Base-by-base conservation (phyloP, 2,888 invertebrate genomes). In the Apodemia hepburni region DNA sequence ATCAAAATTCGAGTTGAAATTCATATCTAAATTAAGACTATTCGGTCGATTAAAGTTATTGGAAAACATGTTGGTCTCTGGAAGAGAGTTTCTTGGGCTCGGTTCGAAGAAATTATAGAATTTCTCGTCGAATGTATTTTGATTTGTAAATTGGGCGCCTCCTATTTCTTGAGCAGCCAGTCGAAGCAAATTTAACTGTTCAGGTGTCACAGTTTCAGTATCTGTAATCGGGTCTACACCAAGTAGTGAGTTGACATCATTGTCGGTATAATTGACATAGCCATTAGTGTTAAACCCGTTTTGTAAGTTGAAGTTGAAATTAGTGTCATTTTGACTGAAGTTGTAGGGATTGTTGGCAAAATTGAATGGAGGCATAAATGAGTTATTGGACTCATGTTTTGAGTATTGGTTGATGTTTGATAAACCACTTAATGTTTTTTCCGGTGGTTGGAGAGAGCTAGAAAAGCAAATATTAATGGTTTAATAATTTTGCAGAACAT, bases 131-230 rank as follows among this genome's bases (percentile, higher is more conserved):
- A 74, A 85, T 71, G 85, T 82, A 63, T 78, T 87, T 0, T 85
- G 85, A 64, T 76, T 84, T 45, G 84, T 71, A 75, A 90, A 90
- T 66, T 91, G 91, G 3, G 91, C 90, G 3, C 90, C 90, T 4
- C 91, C 88, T 0, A 92, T 89, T 71, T 92, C 88, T 75, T 92
- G 92, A 4, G 92, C 90, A n/a, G 92, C 92, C 22, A 92, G 74
- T 70, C 91, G 80, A 64, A 92, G 77, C 58, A 92, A 70, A 69
- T 92, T 92, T 0, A 92, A 72, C 68, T 92, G 91, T 74, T 89
- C 92, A 2, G 87, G 87, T 0, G 88, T 82, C 0, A 88, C 88
- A 0, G 71, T 64, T 3, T 85, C 84, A 9, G 74, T 72, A 15
- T 87, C 87, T 0, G 77, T 68, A 4, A 87, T 74, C 1, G 82